Evolutionary conservation across 2,888 invertebrate genomes (phyloP).

Genomic region (Ommatoiulus sabulosus): DNA sequence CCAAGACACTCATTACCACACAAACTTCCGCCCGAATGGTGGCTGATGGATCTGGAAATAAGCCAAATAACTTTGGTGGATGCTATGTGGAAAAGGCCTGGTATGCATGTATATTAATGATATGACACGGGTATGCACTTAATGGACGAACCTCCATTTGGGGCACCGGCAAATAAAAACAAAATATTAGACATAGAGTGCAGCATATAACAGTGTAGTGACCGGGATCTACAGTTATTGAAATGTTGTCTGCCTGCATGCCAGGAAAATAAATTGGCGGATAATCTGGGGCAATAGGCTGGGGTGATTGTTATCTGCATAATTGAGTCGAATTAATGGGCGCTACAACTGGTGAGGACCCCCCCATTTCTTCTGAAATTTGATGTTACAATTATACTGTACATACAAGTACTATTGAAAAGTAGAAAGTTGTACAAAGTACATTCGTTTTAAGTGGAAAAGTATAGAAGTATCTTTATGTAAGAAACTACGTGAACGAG

Average conservation of each 20-base stretch:
- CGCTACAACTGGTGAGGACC: too few relatives aligned
- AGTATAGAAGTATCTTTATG: not conserved
- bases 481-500: not conserved
- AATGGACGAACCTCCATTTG: not conserved
- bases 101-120: not conserved
- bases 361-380: too few relatives aligned
- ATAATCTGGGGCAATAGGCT: too few relatives aligned
- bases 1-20: conserved; percentile 41
- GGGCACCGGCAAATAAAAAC: not conserved
- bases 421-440: too few relatives aligned
- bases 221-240: not conserved
- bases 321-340: too few relatives aligned
- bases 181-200: not conserved
- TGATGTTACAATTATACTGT: too few relatives aligned
- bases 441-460: too few relatives aligned
- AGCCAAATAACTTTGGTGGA: conserved; percentile 15
- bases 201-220: not conserved
- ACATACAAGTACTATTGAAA: too few relatives aligned
- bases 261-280: too few relatives aligned
- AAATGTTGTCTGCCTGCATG: too few relatives aligned
- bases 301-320: too few relatives aligned
- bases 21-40: conserved; percentile 29
- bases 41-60: conserved; percentile 45
- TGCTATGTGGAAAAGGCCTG: not conserved
- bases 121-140: conserved; percentile 18